Evolutionary conservation across 1,140 invertebrate species (phyloP).

Genomic region (Lepidostoma basale): DNA sequence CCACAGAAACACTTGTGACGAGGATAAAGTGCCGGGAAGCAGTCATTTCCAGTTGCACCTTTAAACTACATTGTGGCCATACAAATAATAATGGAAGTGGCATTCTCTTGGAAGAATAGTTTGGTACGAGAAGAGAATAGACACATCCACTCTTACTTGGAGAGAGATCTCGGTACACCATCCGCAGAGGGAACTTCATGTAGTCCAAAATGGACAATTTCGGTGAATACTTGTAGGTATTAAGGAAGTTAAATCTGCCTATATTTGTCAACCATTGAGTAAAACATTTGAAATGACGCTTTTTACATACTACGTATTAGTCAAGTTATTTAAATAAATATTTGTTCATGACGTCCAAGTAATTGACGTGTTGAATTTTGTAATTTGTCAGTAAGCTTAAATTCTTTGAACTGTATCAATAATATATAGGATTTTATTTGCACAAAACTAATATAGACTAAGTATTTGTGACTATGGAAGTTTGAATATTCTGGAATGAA

Average conservation of each 20-base stretch:
- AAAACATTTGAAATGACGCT: slow-evolving; percentile 47
- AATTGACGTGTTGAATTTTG: slow-evolving; percentile 45
- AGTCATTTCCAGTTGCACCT: neutral
- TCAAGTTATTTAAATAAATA: slow-evolving; percentile 43
- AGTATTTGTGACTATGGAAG: slow-evolving; percentile 46
- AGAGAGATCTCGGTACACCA: neutral
- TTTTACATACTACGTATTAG: slow-evolving; percentile 48
- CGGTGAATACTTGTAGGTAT: slow-evolving; percentile 40
- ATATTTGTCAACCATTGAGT: slow-evolving; percentile 43
- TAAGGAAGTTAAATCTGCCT: slow-evolving; percentile 46
- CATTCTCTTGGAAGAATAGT: slow-evolving; percentile 8
- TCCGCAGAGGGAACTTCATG: slow-evolving; percentile 40
- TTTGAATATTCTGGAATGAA: slow-evolving; percentile 44
- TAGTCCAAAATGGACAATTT: slow-evolving; percentile 46
- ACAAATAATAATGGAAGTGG: slow-evolving; percentile 5
- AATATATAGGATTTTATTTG: slow-evolving; percentile 47
- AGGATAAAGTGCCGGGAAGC: neutral
- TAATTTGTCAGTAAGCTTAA: slow-evolving; percentile 46
- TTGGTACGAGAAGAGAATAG: neutral
- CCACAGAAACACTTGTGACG: neutral
- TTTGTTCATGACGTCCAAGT: slow-evolving; percentile 43
- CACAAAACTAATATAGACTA: slow-evolving; percentile 46
- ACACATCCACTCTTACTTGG: slow-evolving; percentile 20
- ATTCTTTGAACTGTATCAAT: slow-evolving; percentile 46
- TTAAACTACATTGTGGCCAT: slow-evolving; percentile 17